Evolutionary conservation across 1,140 invertebrate species (phyloP).

Genomic region (Drosophila ercepeae): DNA sequence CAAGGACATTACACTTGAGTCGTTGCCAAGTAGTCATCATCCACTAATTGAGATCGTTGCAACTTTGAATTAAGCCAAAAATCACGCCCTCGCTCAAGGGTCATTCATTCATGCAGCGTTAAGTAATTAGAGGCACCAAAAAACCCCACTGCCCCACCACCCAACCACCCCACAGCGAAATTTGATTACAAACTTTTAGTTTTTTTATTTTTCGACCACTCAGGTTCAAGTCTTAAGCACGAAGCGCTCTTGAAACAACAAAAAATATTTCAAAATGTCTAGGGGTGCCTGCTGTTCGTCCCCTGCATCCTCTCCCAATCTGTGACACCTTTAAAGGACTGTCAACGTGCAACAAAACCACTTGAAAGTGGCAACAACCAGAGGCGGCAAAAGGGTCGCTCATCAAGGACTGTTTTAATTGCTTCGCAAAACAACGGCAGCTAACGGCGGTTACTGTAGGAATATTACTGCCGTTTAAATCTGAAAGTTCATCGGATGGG

Average conservation of each 20-base stretch:
- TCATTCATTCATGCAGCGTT: constrained; percentile 36
- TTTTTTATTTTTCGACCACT: constrained; percentile 44
- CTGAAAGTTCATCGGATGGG: no score
- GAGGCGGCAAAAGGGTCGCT: constrained; percentile 19
- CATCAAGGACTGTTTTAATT: constrained; percentile 53
- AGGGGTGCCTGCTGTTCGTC: background rate
- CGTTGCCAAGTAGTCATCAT: constrained; percentile 27
- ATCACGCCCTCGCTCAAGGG: constrained; percentile 56
- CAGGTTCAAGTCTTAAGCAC: constrained; percentile 58
- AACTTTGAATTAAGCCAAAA: constrained; percentile 57
- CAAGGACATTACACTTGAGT: constrained; percentile 18
- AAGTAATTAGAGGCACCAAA: constrained; percentile 67
- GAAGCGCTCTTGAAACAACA: constrained; percentile 48
- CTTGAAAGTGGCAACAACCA: constrained; percentile 48
- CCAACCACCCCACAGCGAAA: constrained; percentile 54
- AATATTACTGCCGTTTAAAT: constrained; percentile 7
- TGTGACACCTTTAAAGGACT: constrained; percentile 38
- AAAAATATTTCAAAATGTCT: constrained; percentile 49
- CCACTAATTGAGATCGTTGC: constrained; percentile 49
- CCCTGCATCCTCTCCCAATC: background rate
- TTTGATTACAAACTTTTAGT: constrained; percentile 47
- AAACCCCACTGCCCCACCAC: constrained; percentile 18
- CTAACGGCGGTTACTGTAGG: background rate
- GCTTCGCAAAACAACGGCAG: constrained; percentile 25
- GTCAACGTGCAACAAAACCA: constrained; percentile 50